Evolutionary conservation across 2,888 invertebrate genomes (phyloP).

Genomic region (Meiosimyza platycephala): DNA sequence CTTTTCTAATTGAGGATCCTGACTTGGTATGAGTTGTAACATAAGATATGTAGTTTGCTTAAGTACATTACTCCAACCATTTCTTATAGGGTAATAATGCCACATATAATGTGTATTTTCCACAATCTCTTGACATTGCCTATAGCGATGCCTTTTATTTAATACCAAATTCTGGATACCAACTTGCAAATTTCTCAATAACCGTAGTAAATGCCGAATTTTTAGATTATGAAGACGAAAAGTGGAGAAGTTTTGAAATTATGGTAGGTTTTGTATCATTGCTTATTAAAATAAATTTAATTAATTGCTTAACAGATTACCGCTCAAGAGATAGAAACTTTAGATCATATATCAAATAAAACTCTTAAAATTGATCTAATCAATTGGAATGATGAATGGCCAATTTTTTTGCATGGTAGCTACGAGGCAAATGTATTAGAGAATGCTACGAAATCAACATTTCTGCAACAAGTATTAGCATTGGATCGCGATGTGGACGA

Average conservation of each 20-base stretch:
- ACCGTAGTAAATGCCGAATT: slow-evolving; percentile 69
- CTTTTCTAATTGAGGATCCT: slow-evolving; percentile 70
- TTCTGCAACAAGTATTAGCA: slow-evolving; percentile 71
- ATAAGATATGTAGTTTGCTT: no score
- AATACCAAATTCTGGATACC: slow-evolving; percentile 73
- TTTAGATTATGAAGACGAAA: slow-evolving; percentile 72
- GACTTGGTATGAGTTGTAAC: slow-evolving; percentile 68
- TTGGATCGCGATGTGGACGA: slow-evolving; percentile 74
- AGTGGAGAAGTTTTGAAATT: slow-evolving; percentile 69
- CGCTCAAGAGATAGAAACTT: slow-evolving; percentile 58
- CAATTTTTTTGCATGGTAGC: slow-evolving; percentile 70
- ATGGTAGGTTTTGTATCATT: slow-evolving; percentile 52
- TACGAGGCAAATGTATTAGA: slow-evolving; percentile 70
- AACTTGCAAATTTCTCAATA: slow-evolving; percentile 71
- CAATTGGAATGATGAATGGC: slow-evolving; percentile 80
- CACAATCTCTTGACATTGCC: slow-evolving; percentile 48
- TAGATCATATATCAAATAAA: slow-evolving; percentile 58
- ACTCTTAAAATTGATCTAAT: slow-evolving; percentile 69
- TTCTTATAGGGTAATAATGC: slow-evolving; percentile 71
- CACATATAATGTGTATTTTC: slow-evolving; percentile 69
- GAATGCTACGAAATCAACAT: slow-evolving; percentile 68
- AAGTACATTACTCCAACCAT: neutral
- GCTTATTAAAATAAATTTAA: slow-evolving; percentile 5
- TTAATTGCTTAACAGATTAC: slow-evolving; percentile 55
- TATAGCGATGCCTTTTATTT: slow-evolving; percentile 71